Percentiles rank a stretch among this genome's conserved stretches.
Evolutionary conservation across 2,888 invertebrate species (phyloP).

Genomic region (Alitta virens): DNA sequence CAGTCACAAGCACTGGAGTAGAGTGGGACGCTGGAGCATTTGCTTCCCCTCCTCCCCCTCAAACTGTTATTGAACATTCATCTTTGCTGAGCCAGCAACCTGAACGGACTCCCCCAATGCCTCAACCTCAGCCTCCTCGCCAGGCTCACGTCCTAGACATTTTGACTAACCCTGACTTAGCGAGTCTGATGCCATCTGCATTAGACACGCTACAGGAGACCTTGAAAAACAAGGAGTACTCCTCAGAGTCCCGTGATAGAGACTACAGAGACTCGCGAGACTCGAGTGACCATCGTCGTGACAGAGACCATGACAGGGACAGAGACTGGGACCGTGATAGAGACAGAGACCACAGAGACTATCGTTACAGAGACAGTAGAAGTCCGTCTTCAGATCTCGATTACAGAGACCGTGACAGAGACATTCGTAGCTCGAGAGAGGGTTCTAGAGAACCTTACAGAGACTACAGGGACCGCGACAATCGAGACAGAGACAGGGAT

Average conservation of each 20-base stretch:
- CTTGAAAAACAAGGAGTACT: neutral
- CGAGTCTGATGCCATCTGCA: too few relatives aligned
- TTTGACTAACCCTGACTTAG: neutral
- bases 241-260: neutral
- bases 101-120: neutral
- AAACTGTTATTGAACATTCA: conserved; percentile 23
- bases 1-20: neutral
- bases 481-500: conserved; percentile 12
- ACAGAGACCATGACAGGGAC: conserved; percentile 23
- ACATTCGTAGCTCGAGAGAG: conserved; percentile 9
- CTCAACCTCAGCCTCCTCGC: conserved; percentile 7
- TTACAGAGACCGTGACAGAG: neutral
- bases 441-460: conserved; percentile 1
- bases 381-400: neutral
- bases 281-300: conserved; percentile 12
- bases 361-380: neutral
- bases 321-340: conserved; percentile 22
- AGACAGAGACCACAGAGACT: neutral
- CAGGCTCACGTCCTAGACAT: conserved; percentile 14
- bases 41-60: conserved; percentile 6
- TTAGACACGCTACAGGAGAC: too few relatives aligned
- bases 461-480: conserved; percentile 1
- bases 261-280: neutral
- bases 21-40: neutral
- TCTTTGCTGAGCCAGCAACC: conserved; percentile 20